A percentile compares a stretch with the other conserved stretches of the same genome.
Conservation (phyloP, 2,113 vertebrate genomes). For the Lagopus leucura region DNA sequence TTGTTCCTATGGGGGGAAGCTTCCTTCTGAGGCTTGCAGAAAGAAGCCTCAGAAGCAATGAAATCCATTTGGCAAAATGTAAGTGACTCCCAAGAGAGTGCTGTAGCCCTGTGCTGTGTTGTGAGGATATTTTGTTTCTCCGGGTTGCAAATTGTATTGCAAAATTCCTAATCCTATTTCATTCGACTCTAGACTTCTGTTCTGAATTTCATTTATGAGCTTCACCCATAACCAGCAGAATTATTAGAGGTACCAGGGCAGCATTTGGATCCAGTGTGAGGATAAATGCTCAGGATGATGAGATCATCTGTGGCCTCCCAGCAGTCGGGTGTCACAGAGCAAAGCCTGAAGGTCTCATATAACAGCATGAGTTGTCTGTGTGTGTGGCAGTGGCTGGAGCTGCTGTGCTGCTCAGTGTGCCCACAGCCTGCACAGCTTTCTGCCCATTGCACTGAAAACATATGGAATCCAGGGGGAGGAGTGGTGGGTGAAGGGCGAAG, state of each 20-base stretch:
- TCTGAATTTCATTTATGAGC: neutral
- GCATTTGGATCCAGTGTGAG: neutral
- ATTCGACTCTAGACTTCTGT: neutral
- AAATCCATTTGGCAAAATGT: neutral
- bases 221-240: neutral
- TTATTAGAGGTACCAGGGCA: neutral
- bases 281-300: neutral
- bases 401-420: neutral
- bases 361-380: neutral
- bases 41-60: slow-evolving; percentile 22
- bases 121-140: neutral
- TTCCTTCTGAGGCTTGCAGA: neutral
- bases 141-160: neutral
- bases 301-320: neutral
- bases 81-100: neutral
- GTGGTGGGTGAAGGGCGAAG: neutral
- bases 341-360: neutral
- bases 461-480: neutral
- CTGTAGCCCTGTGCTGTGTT: neutral
- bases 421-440: neutral
- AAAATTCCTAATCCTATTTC: neutral
- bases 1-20: neutral
- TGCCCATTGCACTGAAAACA: fast-evolving
- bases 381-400: no score
- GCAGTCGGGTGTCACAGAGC: neutral